Conservation (phyloP, 1,140 invertebrate species). For the Brachionus koreanus region DNA sequence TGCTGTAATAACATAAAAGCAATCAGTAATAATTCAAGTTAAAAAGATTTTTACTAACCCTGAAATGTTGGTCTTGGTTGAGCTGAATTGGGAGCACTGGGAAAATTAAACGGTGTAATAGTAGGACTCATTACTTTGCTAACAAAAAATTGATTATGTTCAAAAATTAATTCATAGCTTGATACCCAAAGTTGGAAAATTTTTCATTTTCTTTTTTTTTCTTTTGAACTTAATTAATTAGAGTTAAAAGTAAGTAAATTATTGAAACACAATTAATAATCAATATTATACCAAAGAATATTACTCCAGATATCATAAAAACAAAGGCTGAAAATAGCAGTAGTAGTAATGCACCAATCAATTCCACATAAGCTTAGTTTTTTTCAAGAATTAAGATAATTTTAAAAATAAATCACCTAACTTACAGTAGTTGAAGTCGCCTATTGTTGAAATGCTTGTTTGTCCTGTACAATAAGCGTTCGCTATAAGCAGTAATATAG, state of each 20-base stretch:
- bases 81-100: background rate
- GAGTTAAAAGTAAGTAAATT: background rate
- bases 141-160: background rate
- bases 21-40: no score
- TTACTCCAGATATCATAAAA: background rate
- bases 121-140: conserved; percentile 3
- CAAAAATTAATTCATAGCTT: background rate
- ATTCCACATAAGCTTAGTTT: conserved; percentile 19
- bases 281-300: conserved; percentile 8
- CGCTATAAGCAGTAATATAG: background rate
- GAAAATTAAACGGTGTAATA: background rate
- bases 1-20: background rate
- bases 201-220: conserved; percentile 29
- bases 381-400: background rate
- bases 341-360: conserved; percentile 5
- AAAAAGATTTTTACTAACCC: background rate
- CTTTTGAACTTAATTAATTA: background rate
- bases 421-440: conserved; percentile 32
- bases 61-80: background rate
- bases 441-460: background rate
- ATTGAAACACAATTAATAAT: background rate
- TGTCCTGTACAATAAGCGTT: conserved; percentile 32
- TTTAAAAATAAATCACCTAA: background rate
- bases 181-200: background rate
- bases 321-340: background rate